Conservation (phyloP, 2,797 vertebrate species). For the Tenualosa thibaudeaui region DNA sequence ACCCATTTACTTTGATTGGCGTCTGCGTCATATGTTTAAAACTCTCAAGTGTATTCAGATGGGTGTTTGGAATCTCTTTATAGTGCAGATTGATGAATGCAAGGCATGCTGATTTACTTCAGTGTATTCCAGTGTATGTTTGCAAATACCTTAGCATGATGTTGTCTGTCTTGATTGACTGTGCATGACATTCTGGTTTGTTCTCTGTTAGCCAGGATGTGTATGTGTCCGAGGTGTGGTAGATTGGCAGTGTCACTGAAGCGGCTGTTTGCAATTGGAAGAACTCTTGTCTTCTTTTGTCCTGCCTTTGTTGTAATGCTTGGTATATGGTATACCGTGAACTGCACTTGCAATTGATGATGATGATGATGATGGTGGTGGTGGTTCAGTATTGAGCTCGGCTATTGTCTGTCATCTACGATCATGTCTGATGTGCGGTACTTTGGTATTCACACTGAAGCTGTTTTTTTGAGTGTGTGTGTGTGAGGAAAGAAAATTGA, state of each 20-base stretch:
- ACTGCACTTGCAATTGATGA: not conserved
- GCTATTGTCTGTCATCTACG: not conserved
- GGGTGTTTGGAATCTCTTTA: not conserved
- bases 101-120: not conserved
- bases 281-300: not conserved
- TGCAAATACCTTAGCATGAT: constrained; percentile 5
- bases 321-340: not conserved
- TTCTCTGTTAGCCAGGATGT: not conserved
- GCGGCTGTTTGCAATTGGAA: not conserved
- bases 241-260: not conserved
- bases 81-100: not conserved
- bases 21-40: not conserved
- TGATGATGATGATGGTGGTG: not conserved
- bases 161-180: not conserved
- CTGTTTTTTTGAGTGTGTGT: not conserved
- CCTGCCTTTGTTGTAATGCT: not conserved
- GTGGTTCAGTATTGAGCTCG: not conserved
- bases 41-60: not conserved
- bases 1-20: not conserved
- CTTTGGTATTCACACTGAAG: not conserved
- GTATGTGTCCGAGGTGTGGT: not conserved
- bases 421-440: not conserved
- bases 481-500: not conserved
- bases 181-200: not conserved
- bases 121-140: constrained; percentile 40